Percentiles rank a stretch among this genome's conserved stretches.
Conservation (phyloP, 2,797 vertebrate species). For the Bradypus variegatus region DNA sequence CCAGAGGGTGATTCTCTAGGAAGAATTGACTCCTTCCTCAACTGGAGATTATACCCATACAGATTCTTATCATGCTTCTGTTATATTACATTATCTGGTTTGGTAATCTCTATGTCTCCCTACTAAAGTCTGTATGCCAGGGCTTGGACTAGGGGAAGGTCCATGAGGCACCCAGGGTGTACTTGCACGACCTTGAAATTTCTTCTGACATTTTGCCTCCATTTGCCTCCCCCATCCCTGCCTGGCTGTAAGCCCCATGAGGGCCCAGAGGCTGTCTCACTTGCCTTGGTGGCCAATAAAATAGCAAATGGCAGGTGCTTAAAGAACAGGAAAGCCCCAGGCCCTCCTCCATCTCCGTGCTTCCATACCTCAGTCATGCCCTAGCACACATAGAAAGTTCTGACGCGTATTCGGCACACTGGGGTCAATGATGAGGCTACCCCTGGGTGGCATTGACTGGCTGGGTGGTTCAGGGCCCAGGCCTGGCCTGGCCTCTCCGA, state of each 20-base stretch:
- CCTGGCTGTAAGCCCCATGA: neutral
- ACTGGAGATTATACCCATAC: accelerated
- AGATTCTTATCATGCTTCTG: neutral
- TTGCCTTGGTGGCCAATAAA: neutral
- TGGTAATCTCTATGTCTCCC: neutral
- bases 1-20: neutral
- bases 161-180: neutral
- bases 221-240: neutral
- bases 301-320: neutral
- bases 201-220: neutral
- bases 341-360: neutral
- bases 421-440: neutral
- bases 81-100: accelerated
- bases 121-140: neutral
- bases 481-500: neutral
- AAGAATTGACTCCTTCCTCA: neutral
- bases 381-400: accelerated
- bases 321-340: neutral
- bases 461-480: neutral
- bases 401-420: accelerated
- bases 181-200: accelerated
- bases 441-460: neutral
- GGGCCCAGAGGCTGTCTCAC: neutral
- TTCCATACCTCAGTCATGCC: neutral
- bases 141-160: neutral